phyloP scores from a whole-genome alignment of 2,888 invertebrate species.

The Erebia aethiops region DNA sequence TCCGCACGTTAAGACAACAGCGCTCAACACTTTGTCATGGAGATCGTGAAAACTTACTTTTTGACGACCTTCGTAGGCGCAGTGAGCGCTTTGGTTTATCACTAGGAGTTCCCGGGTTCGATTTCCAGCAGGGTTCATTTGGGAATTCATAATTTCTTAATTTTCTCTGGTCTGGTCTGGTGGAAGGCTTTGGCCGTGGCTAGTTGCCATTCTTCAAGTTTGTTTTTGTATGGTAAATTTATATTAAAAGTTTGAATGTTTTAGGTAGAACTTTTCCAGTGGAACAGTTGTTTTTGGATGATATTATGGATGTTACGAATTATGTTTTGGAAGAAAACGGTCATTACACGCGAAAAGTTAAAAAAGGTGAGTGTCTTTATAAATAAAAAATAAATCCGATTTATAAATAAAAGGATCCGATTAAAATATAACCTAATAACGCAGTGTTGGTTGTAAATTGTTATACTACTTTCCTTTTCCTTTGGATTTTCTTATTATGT shows the following conservation, averaged over 20 bases:
- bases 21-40: no score
- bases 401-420: neutral
- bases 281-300: conserved; percentile 90
- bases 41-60: no score
- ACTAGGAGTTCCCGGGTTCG: no score
- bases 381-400: neutral
- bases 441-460: neutral
- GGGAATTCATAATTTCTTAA: no score
- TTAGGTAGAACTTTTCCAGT: conserved; percentile 91
- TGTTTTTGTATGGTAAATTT: neutral
- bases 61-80: no score
- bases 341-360: conserved; percentile 85
- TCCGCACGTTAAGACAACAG: no score
- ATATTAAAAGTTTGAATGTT: conserved; percentile 39
- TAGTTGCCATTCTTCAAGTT: no score
- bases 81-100: no score
- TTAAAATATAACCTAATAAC: neutral
- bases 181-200: no score
- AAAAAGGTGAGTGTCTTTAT: conserved; percentile 72
- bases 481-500: neutral
- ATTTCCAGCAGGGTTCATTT: no score
- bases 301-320: conserved; percentile 86
- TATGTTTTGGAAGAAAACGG: conserved; percentile 79
- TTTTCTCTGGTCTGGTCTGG: no score
- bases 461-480: neutral